These are phyloP conservation scores for Hesperia comma DNA, from an alignment of 2,888 invertebrate genomes.

Conservation along the genomic window DNA sequence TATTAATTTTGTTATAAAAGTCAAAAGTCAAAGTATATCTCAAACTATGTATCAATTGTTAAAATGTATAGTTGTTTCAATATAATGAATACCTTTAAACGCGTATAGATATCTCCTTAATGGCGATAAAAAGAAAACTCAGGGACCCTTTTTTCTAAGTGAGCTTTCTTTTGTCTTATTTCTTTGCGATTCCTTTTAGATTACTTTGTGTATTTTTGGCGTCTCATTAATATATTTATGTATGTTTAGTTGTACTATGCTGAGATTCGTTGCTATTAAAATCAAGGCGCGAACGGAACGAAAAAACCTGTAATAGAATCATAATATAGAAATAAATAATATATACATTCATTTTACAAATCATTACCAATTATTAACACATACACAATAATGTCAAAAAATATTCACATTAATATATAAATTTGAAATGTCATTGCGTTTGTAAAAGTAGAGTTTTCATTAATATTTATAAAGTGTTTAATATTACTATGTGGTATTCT, in stretches of 20 bases:
- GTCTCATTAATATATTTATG: not conserved
- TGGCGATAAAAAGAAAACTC: not conserved
- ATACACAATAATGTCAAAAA: too few species aligned
- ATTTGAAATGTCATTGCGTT: too few species aligned
- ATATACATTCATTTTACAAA: too few species aligned
- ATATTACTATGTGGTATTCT: too few species aligned
- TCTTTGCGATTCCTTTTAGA: conserved; percentile 1
- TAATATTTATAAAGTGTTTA: too few species aligned
- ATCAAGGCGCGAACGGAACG: conserved; percentile 15
- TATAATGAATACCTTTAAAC: conserved; percentile 1
- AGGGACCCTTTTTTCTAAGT: not conserved
- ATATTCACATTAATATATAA: too few species aligned
- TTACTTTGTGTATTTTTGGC: not conserved
- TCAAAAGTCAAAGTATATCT: too few species aligned
- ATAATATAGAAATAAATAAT: conserved; percentile 6
- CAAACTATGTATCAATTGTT: too few species aligned
- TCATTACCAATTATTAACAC: too few species aligned
- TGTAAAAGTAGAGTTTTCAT: too few species aligned
- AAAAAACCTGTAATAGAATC: conserved; percentile 22
- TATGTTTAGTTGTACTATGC: not conserved
- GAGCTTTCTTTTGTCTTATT: not conserved
- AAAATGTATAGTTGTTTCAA: not conserved
- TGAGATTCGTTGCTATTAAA: conserved; percentile 16
- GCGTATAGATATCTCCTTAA: not conserved
- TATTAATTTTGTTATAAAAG: too few species aligned